A percentile compares a stretch with the other conserved stretches of the same genome.
Evolutionary conservation across 2,113 vertebrate genomes (phyloP).

Genomic region (Phyllostomus discolor): DNA sequence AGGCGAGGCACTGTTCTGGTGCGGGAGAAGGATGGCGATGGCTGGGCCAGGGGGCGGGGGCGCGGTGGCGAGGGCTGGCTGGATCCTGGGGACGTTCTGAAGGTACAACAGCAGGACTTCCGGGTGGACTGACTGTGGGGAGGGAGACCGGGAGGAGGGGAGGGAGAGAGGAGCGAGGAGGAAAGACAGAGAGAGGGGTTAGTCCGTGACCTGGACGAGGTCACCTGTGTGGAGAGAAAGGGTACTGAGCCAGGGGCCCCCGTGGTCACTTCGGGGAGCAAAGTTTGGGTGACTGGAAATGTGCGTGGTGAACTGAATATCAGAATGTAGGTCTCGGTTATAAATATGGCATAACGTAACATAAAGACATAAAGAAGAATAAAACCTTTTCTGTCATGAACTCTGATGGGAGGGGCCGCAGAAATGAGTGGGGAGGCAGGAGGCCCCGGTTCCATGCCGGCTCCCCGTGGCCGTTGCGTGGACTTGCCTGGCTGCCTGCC

Average conservation of each 20-base stretch:
- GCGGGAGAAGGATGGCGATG: not conserved
- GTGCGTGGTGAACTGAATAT: not conserved
- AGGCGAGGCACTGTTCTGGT: not conserved
- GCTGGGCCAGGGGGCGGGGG: not conserved
- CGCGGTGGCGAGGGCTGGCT: not conserved
- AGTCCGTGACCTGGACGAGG: not conserved
- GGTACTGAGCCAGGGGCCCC: not conserved
- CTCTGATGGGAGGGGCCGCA: not conserved
- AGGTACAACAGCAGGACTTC: not conserved
- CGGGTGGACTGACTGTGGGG: not conserved
- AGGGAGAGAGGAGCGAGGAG: not conserved
- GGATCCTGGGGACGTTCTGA: not conserved
- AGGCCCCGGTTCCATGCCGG: not conserved
- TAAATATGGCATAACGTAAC: not conserved
- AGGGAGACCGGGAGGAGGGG: not conserved
- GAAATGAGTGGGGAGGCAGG: not conserved
- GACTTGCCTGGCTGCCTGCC: not conserved
- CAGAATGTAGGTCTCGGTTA: not conserved
- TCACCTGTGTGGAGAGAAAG: not conserved
- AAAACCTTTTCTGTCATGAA: not conserved
- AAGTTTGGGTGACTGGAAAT: not conserved
- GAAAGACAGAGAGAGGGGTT: not conserved
- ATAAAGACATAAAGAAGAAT: not conserved
- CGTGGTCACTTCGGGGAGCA: not conserved
- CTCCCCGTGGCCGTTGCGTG: not conserved